Conservation (phyloP, 1,140 invertebrate species). For the Argopecten irradians region DNA sequence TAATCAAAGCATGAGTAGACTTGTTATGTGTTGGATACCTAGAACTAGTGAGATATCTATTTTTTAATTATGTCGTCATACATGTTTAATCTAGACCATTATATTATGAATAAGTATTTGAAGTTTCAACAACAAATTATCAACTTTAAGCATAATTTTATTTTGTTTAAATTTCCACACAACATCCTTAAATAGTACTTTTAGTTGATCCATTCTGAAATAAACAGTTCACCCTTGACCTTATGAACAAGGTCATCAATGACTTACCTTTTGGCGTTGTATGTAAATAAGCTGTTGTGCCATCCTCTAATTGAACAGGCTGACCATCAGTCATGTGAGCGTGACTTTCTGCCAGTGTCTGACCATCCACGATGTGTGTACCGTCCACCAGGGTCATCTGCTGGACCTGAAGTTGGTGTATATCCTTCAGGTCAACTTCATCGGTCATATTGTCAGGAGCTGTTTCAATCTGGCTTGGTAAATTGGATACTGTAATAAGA, state of each 20-base stretch:
- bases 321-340: conserved; percentile 71
- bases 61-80: too few species aligned
- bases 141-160: background rate
- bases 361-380: background rate
- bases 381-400: background rate
- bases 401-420: background rate
- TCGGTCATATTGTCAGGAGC: conserved; percentile 28
- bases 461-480: background rate
- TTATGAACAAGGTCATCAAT: background rate
- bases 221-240: background rate
- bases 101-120: too few species aligned
- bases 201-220: conserved; percentile 26
- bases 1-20: too few species aligned
- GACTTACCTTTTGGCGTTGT: conserved; percentile 66
- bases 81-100: too few species aligned
- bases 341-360: background rate
- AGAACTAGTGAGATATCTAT: too few species aligned
- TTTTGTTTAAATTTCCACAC: background rate
- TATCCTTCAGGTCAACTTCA: background rate
- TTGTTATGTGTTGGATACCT: too few species aligned
- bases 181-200: background rate
- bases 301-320: conserved; percentile 77
- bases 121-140: background rate
- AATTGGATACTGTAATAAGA: conserved; percentile 26
- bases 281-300: conserved; percentile 74